Percentiles rank a stretch among this genome's conserved stretches.
Conservation (phyloP, 2,888 invertebrate genomes). For the Metellina segmentata region DNA sequence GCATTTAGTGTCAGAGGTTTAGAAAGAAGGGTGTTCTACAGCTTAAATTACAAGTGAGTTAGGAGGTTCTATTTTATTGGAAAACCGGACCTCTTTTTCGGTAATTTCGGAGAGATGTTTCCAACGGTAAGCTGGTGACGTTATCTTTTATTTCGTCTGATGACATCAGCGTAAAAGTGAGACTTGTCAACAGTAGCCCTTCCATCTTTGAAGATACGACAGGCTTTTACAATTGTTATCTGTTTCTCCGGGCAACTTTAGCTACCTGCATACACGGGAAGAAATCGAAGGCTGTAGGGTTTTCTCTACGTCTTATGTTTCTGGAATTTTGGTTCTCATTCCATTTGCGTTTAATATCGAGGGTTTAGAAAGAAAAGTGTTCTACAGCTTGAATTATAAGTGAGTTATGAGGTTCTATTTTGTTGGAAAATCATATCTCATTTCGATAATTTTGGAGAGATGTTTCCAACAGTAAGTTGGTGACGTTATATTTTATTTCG, state of each 20-base stretch:
- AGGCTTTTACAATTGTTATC: constrained; percentile 54
- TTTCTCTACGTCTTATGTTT: background rate
- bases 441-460: too few species aligned
- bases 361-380: background rate
- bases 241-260: constrained; percentile 36
- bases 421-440: too few species aligned
- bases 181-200: constrained; percentile 10
- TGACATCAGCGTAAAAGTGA: background rate
- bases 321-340: too few species aligned
- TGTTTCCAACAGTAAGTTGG: too few species aligned
- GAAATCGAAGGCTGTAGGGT: background rate
- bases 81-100: background rate
- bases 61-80: background rate
- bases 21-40: background rate
- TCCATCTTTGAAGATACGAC: constrained; percentile 43
- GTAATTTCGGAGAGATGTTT: background rate
- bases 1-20: background rate
- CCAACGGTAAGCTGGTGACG: background rate
- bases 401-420: background rate
- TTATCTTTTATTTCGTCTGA: background rate
- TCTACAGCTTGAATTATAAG: constrained; percentile 6
- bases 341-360: too few species aligned
- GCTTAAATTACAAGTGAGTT: constrained; percentile 18
- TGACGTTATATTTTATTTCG: too few species aligned
- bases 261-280: constrained; percentile 4